Base-by-base conservation (phyloP, 1,140 invertebrate genomes). In the Himalopsyche phryganea region DNA sequence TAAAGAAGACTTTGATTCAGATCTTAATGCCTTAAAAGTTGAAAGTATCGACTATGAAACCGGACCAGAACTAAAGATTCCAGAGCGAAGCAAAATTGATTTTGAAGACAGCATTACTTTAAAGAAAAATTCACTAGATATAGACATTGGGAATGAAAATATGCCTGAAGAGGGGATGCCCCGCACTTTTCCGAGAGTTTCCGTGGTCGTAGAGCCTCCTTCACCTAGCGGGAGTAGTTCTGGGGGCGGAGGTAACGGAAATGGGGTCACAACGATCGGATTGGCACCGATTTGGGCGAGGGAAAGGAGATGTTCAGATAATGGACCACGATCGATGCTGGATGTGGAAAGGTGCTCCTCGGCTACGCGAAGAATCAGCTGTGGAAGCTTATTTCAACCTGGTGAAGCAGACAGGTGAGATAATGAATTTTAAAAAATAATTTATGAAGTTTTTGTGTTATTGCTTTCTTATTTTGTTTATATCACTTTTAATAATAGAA, bases 291-390 rank as follows among this genome's bases (percentile, higher is more conserved):
- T 50, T 6, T 63, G 61, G 61, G 41, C 58, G 32, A 19, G 61
- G 14, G 61, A 63, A 40, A 46, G 61, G 14, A 42, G 61, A 15
- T 63, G 61, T 32, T 63, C 61, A 3, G 61, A 63, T 50, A 63
- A 63, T 45, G 61, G 61, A 13, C 61, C 61, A 5, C 14, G 61
- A 9, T 54, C 61, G 15, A 53, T 51, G 11, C 46, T 63, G 38
- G 61, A 63, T 28, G 61, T 63, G n/a, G 61, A 63, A 17, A 42
- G 61, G 23, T 60, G 61, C 20, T 44, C 61, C 7, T 63, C 88
- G 46, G 88, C 87, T 13, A 88, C 87, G 28, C 77, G 88, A 65
- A 77, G 88, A 50, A 90, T 90, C 68, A 89, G 87, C 45, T 88
- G 86, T 60, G 87, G 87, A 47, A 89, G 87, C 71, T 81, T 90